A percentile compares a stretch with the other conserved stretches of the same genome.
Conservation (phyloP, 2,113 vertebrate genomes). For the Urocolius indicus region DNA sequence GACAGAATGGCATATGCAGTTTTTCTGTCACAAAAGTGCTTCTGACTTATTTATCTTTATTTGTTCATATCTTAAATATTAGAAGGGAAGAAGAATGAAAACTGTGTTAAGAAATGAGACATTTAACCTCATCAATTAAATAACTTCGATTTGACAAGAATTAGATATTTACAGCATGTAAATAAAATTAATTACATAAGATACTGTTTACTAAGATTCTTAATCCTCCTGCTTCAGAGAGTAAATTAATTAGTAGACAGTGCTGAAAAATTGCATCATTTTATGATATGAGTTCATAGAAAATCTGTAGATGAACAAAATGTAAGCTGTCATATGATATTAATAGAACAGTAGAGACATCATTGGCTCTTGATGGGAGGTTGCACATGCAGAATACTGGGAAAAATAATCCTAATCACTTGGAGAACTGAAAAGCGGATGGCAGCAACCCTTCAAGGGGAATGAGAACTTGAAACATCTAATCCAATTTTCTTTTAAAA, state of each 20-base stretch:
- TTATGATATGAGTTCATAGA: neutral
- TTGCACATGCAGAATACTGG: neutral
- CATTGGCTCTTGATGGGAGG: neutral
- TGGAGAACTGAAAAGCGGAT: neutral
- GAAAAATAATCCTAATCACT: neutral
- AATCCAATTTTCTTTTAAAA: neutral
- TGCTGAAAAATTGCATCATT: neutral
- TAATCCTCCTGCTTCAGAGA: neutral
- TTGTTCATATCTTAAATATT: neutral
- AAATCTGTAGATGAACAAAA: neutral
- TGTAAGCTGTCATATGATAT: neutral
- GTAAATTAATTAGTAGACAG: slow-evolving; percentile 15
- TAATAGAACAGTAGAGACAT: neutral
- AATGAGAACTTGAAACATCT: neutral
- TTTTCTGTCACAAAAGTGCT: neutral
- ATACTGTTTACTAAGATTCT: slow-evolving; percentile 1
- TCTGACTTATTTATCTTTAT: neutral
- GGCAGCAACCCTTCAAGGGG: neutral
- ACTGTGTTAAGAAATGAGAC: neutral
- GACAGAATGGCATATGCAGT: neutral
- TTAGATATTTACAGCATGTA: neutral
- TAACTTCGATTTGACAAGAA: neutral
- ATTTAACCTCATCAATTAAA: neutral
- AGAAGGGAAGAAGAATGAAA: neutral
- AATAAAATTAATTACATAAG: slow-evolving; percentile 12